Conservation (phyloP, 1,140 invertebrate species). For the Copidosoma floridanum region DNA sequence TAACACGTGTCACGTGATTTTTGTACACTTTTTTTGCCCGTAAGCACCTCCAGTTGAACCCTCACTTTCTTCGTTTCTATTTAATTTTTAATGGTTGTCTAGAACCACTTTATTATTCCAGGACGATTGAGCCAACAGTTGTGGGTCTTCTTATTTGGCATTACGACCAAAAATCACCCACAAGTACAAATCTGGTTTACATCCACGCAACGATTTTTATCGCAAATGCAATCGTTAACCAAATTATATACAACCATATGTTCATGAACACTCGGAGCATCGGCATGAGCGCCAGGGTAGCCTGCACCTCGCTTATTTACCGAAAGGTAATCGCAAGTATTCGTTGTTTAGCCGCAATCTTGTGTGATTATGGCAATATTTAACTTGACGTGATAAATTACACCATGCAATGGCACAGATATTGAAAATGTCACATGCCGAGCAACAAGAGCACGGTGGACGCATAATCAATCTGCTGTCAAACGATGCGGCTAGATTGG, state of each 20-base stretch:
- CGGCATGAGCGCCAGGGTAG: slow-evolving; percentile 77
- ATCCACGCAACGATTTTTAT: slow-evolving; percentile 52
- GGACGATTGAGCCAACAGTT: slow-evolving; percentile 46
- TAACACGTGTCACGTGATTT: no score
- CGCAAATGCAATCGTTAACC: slow-evolving; percentile 44
- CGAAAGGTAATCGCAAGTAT: slow-evolving; percentile 72
- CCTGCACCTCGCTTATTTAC: slow-evolving; percentile 77
- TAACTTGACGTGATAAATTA: not conserved
- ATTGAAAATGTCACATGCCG: slow-evolving; percentile 35
- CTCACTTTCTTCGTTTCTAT: no score
- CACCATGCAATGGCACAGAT: not conserved
- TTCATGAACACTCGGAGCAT: slow-evolving; percentile 52
- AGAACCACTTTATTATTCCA: slow-evolving; percentile 18
- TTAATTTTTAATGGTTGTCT: not conserved
- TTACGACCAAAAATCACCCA: slow-evolving; percentile 47
- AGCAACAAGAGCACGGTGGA: slow-evolving; percentile 67
- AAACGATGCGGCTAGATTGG: slow-evolving; percentile 80
- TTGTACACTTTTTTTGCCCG: no score
- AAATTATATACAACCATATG: slow-evolving; percentile 50
- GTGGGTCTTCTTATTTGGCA: slow-evolving; percentile 53
- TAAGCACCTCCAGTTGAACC: no score
- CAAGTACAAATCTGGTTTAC: slow-evolving; percentile 47
- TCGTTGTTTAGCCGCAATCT: slow-evolving; percentile 41
- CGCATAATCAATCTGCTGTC: slow-evolving; percentile 87
- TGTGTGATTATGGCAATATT: slow-evolving; percentile 42